Base-by-base conservation (phyloP, 2,888 invertebrate species). In the Notodonta dromedarius region DNA sequence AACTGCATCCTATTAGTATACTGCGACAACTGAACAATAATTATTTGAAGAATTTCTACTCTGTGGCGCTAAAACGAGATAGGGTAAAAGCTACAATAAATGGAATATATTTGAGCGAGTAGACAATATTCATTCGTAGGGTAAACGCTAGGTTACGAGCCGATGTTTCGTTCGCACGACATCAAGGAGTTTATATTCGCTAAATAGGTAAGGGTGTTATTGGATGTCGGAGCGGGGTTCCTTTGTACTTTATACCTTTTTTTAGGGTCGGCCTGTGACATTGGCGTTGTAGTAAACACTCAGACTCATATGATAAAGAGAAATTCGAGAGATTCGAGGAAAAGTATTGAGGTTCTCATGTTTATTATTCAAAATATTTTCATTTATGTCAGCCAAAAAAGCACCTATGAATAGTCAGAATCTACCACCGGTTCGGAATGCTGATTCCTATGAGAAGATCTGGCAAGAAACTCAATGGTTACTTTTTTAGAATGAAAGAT, bases 201-300 rank as follows among this genome's bases (percentile, higher is more conserved):
- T 68, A 68, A 70, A 60, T 68, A n/a, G n/a, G n/a, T n/a, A 68
- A 63, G 70, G 58, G 46, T 62, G 55, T 61, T 62, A 70, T 65
- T 65, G 62, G 60, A 42, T 58, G 56, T 58, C 8, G 56, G 13
- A 7, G 60, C 59, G 39, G 59, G 9, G 46, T 63, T 66, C 55
- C 16, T 50, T 39, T 54, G 13, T 59, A 57, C 50, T 53, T 63
- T 50, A 52, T 35, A 50, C 14, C 59, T 50, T 66, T 58, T 65
- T 59, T 48, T 58, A 16, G 51, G 44, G 40, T 2, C 57, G 7
- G 44, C 5, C 12, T 5, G 14, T 53, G 42, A 55, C 24, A 32
- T 12, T 42, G 46, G 24, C 24, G 24, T 5, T 52, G 3, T 24
- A 32, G 57, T 59, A 46, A 58, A 60, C 32, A 55, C 57, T 58